Percentiles rank a stretch among this genome's conserved stretches.
phyloP scores from a whole-genome alignment of 1,140 invertebrate species.

The Lutraria rhynchaena region DNA sequence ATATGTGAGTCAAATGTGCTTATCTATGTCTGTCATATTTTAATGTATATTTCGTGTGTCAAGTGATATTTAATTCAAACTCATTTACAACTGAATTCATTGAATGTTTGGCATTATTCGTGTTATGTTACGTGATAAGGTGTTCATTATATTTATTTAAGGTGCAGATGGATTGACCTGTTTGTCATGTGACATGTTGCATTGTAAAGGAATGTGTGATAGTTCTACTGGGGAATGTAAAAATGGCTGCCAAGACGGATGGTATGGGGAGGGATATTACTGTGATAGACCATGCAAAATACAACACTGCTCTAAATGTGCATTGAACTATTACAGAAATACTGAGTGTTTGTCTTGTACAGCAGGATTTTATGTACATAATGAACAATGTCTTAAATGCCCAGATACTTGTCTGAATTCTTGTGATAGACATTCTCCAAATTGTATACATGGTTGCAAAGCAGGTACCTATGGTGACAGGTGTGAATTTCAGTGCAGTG shows the following conservation, averaged over 20 bases:
- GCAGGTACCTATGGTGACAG: conserved; percentile 27
- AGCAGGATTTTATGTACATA: conserved; percentile 5
- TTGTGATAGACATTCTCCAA: conserved; percentile 20
- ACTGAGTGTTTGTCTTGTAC: conserved; percentile 7
- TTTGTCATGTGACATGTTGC: conserved; percentile 12
- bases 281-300: conserved; percentile 16
- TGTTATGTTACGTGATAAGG: neutral
- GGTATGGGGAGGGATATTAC: conserved; percentile 28
- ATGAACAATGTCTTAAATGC: conserved; percentile 6
- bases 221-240: conserved; percentile 11
- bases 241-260: conserved; percentile 25
- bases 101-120: neutral
- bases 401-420: conserved; percentile 5
- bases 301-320: conserved; percentile 15
- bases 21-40: neutral
- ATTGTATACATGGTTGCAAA: conserved; percentile 15
- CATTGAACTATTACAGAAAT: conserved; percentile 6
- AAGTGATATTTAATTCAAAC: neutral
- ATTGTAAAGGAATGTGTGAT: conserved; percentile 27
- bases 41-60: too few species aligned
- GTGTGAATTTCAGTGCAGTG: conserved; percentile 12
- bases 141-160: neutral
- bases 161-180: neutral
- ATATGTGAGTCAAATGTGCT: neutral
- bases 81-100: neutral